Evolutionary conservation across 2,888 invertebrate species (phyloP).

Genomic region (Maniola hyperantus): DNA sequence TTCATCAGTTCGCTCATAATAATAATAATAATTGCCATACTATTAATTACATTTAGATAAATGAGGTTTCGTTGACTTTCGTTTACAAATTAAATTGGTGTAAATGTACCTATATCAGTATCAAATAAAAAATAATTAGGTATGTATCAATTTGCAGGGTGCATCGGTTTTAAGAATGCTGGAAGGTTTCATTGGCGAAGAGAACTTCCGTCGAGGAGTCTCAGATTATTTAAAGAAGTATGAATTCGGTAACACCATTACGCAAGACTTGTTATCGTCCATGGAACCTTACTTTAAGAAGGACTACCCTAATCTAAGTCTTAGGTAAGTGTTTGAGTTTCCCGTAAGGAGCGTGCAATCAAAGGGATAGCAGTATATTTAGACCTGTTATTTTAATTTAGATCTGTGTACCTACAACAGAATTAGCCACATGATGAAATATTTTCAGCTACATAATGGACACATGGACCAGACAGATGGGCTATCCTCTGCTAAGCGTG

Average conservation of each 20-base stretch:
- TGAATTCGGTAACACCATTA: slow-evolving; percentile 89
- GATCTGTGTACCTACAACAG: too few relatives aligned
- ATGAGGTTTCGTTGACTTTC: too few relatives aligned
- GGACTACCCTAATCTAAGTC: slow-evolving; percentile 74
- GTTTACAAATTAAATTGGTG: too few relatives aligned
- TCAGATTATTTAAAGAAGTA: slow-evolving; percentile 88
- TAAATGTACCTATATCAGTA: neutral
- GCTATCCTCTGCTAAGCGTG: slow-evolving; percentile 90
- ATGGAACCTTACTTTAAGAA: slow-evolving; percentile 82
- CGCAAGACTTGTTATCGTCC: slow-evolving; percentile 88
- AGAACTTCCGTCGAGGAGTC: slow-evolving; percentile 88
- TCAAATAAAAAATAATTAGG: neutral
- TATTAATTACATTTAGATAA: too few relatives aligned
- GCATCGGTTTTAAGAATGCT: slow-evolving; percentile 94
- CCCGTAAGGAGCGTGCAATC: too few relatives aligned
- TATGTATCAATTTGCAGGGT: slow-evolving; percentile 81
- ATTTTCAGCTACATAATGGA: slow-evolving; percentile 86
- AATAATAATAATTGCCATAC: too few relatives aligned
- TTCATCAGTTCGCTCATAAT: too few relatives aligned
- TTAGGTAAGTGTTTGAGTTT: slow-evolving; percentile 80
- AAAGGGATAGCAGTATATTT: too few relatives aligned
- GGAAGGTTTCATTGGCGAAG: slow-evolving; percentile 89
- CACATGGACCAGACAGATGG: slow-evolving; percentile 95
- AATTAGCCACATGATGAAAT: neutral
- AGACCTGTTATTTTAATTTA: neutral